Percentiles rank a stretch among this genome's conserved stretches.
These are phyloP conservation scores for mouse (Mus musculus) DNA, from an alignment of 2,113 vertebrate genomes.

Conservation along the genomic window GRCm39 chr4:131538001-131538500, in stretches of 20 bases:
- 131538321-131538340: background rate
- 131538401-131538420: background rate
- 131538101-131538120: background rate
- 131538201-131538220: background rate
- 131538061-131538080: background rate
- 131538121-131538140: background rate
- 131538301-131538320: background rate
- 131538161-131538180: background rate
- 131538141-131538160: background rate
- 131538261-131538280: background rate
- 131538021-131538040: background rate
- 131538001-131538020: background rate
- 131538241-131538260: background rate
- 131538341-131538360: background rate
- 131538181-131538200: background rate
- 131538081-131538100: background rate
- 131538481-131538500: conserved; percentile 37
- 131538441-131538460: conserved; percentile 33
- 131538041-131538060: background rate
- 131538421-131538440: conserved; percentile 24
- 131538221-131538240: background rate
- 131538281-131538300: background rate
- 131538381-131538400: background rate
- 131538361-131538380: background rate
- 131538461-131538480: conserved; percentile 49